Conservation (phyloP, 2,113 vertebrate genomes). For the Hymenochirus boettgeri region DNA sequence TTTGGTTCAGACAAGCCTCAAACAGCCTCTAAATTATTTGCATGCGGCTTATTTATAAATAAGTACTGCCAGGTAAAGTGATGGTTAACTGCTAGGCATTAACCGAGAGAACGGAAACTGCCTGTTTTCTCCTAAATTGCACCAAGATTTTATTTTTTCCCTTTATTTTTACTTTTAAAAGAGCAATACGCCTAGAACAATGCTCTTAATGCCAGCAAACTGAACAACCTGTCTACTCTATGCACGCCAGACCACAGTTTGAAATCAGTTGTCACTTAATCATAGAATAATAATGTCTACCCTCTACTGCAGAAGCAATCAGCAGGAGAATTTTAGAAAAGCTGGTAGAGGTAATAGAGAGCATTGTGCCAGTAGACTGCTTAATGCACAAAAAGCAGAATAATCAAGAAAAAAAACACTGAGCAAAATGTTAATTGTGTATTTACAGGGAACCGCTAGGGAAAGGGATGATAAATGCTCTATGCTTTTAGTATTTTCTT, state of each 20-base stretch:
- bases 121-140: slow-evolving; percentile 34
- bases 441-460: not conserved
- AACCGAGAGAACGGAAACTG: slow-evolving; percentile 23
- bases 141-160: slow-evolving; percentile 19
- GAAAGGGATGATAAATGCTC: too few relatives aligned
- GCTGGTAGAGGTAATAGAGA: slow-evolving; percentile 11
- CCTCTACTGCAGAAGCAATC: slow-evolving; percentile 35
- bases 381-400: slow-evolving; percentile 4
- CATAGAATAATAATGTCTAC: slow-evolving; percentile 39
- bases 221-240: slow-evolving; percentile 29
- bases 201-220: slow-evolving; percentile 35
- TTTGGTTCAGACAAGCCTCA: too few relatives aligned
- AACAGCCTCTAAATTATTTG: too few relatives aligned
- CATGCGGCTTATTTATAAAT: too few relatives aligned
- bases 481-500: too few relatives aligned
- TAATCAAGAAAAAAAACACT: slow-evolving; percentile 18
- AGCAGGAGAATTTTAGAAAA: slow-evolving; percentile 30
- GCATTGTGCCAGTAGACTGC: slow-evolving; percentile 16
- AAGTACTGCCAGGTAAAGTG: not conserved
- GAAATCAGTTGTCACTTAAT: slow-evolving; percentile 41
- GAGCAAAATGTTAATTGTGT: slow-evolving; percentile 20
- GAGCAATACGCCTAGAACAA: slow-evolving; percentile 31
- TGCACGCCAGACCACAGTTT: slow-evolving; percentile 28
- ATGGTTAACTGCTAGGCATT: slow-evolving; percentile 22
- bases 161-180: slow-evolving; percentile 36